Evolutionary conservation across 2,113 vertebrate genomes (phyloP), one percentile per base, ranked within the genome.

Genomic region (Larimichthys polyactis): DNA sequence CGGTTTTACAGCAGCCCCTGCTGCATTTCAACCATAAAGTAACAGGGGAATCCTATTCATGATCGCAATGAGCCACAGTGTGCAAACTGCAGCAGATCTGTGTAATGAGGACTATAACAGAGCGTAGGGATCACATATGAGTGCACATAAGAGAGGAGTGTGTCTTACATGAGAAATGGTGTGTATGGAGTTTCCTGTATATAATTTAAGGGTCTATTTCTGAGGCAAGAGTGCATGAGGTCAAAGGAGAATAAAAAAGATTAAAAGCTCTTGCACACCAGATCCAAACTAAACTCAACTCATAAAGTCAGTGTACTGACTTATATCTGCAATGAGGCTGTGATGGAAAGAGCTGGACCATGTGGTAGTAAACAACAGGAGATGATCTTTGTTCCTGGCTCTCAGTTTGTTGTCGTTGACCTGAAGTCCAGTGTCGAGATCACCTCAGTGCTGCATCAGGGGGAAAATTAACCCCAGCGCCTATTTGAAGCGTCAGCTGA

Each of bases 11-110:
- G 60, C 0, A 2, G 40, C 54, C 19, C 52, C 64, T 9, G 64
- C 77, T 59, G 22, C 22, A 6, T 69, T 77, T 78, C 65, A 19
- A 24, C 32, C 32, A 46, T 55, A 71, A 17, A 87, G 48, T 58
- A 54, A 73, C 72, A 27, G 40, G 15, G 64, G 75, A 83, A 71
- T 76, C 75, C 49, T 0, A 70, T 24, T 71, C 52, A 84, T 16
- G 72, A 44, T 73, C 3, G 12, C 75, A 69, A 59, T 65, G 71
- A 78, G 46, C 71, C 0, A 2, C 74, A 2, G 16, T 80, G n/a
- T 14, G 9, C 81, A 74, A 11, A 69, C 72, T 17, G 43, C 55
- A 24, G 59, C 70, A 24, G 52, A 3, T 49, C 55, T 49, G 55
- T 22, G 60, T 32, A 20, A 17, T 15, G 63, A 24, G 29, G 40